A percentile compares a stretch with the other conserved stretches of the same genome.
phyloP scores from a whole-genome alignment of 2,888 invertebrate genomes.

The Magallana nippona region DNA sequence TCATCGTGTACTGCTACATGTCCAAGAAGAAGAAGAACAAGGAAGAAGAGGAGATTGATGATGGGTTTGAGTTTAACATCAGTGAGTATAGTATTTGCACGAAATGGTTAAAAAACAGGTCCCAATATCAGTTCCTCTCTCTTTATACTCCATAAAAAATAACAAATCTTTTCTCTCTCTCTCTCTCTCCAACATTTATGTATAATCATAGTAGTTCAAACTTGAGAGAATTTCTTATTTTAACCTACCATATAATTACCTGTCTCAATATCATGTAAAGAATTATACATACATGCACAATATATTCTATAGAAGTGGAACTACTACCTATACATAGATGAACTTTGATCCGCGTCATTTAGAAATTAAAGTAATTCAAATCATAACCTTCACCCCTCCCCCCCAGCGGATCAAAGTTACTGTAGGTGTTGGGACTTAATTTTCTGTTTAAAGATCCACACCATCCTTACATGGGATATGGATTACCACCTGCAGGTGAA shows the following conservation, averaged over 20 bases:
- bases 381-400: no score
- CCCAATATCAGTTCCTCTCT: background rate
- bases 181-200: background rate
- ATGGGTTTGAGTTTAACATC: conserved; percentile 3
- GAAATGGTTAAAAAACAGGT: background rate
- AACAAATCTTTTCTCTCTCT: background rate
- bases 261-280: no score
- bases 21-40: conserved; percentile 28
- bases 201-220: conserved; percentile 21
- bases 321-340: conserved; percentile 29
- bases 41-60: background rate
- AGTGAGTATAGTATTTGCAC: background rate
- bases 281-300: no score
- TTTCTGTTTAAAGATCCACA: conserved; percentile 1
- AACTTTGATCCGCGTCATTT: conserved; percentile 5
- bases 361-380: no score
- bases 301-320: background rate
- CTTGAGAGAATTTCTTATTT: no score
- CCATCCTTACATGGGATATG: conserved; percentile 32
- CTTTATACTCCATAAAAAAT: background rate
- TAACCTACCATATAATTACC: no score
- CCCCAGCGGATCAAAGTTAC: conserved; percentile 22
- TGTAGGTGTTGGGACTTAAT: conserved; percentile 13
- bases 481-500: conserved; percentile 31
- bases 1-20: conserved; percentile 16